phyloP scores from a whole-genome alignment of 92 coral and sea anemone species.

The Phenganax marumi region DNA sequence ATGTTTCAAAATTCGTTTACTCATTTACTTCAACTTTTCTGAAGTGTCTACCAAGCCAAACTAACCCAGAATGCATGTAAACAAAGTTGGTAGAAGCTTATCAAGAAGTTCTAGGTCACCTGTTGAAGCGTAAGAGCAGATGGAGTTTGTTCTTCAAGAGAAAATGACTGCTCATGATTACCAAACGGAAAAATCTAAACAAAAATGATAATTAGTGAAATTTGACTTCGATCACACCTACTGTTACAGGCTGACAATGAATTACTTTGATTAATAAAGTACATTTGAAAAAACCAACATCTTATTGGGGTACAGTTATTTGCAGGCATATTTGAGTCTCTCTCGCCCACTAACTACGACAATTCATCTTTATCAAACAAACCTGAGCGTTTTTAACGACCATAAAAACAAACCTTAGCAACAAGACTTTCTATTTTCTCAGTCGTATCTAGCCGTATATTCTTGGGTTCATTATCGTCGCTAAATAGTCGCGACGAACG shows the following conservation, averaged over 20 bases:
- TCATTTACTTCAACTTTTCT: not conserved
- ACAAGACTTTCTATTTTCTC: conserved; percentile 18
- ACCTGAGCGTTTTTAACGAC: not conserved
- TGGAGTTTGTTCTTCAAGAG: conserved; percentile 3
- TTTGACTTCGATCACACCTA: not conserved
- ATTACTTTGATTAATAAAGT: not conserved
- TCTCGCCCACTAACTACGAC: too few species aligned
- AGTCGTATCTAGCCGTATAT: not conserved
- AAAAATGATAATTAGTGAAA: not conserved
- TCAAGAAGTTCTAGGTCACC: not conserved
- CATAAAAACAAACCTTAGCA: conserved; percentile 19
- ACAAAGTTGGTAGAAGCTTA: not conserved
- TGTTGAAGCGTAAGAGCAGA: conserved; percentile 27
- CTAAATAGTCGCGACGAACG: conserved; percentile 4
- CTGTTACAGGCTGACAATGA: not conserved
- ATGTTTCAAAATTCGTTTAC: not conserved
- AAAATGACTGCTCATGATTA: not conserved
- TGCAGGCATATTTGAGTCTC: too few species aligned
- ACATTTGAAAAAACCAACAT: not conserved
- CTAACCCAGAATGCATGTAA: too few species aligned
- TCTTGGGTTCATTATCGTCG: conserved; percentile 5
- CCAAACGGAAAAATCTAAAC: conserved; percentile 38
- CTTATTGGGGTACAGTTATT: too few species aligned
- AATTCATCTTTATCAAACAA: not conserved
- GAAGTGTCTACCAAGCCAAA: too few species aligned